Base-by-base conservation (phyloP, 2,113 vertebrate genomes). In the Callospermophilus lateralis region DNA sequence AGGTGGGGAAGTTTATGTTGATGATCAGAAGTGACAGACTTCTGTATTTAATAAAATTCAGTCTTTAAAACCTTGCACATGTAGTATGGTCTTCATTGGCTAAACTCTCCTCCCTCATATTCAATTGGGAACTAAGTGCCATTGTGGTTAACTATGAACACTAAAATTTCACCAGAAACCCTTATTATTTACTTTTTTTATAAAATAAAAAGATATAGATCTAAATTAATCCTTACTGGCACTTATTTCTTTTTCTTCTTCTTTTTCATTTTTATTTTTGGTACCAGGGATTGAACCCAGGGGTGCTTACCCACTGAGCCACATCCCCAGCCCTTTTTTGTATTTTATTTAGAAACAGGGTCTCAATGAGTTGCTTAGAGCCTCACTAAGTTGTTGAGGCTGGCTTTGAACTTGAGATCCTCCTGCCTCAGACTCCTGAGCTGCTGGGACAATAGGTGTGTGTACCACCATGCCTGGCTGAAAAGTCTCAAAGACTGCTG, bases 1-100 rank as follows among this genome's bases (percentile, higher is more conserved):
- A 70, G n/a, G 45, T 85, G 32, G 85, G 45, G 68, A 90, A 85
- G 8, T 93, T 97, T 53, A 48, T 30, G n/a, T 53, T 86, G 16
- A 84, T 84, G 6, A 91, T 34, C 20, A 89, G n/a, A 93, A 85
- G 12, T 26, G 48, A 84, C 1, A 78, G 70, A 84, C 68, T 70
- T 12, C 20, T 42, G 58, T 58, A 96, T 51, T 92, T 96, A 42
- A 95, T 89, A 84, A 79, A 96, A 84, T 65, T 32, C 28, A 84
- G 53, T 8, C 51, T 97, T 97, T 86, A 72, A 80, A 93, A 90
- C 74, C 77, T 78, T 68, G 34, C 17, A 74, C 8, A 61, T 22
- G 68, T 0, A 93, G 61, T 42, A 53, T 61, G 76, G 74, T 77
- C 51, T 78, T 79, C 8, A 48, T 20, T 85, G 53, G 37, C 7